These are phyloP conservation scores for Aptenodytes patagonicus DNA, from an alignment of 2,113 vertebrate genomes.

Conservation along the genomic window DNA sequence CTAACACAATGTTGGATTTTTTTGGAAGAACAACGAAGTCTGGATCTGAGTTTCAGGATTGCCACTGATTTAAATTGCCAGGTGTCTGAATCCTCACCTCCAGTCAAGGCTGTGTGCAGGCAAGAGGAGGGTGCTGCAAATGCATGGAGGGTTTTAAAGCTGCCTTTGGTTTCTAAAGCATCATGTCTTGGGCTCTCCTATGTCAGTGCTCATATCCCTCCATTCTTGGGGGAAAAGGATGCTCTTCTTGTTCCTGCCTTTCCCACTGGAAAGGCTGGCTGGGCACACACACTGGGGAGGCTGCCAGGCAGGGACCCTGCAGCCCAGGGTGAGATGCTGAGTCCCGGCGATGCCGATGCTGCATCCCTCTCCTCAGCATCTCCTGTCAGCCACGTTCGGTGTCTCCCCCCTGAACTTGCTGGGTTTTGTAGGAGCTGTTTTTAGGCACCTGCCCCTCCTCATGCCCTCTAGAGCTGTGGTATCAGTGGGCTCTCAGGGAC, in stretches of 20 bases:
- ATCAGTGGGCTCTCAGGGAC: not conserved
- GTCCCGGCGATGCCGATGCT: accelerated
- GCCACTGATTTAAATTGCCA: not conserved
- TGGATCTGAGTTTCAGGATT: not conserved
- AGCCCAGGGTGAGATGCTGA: not conserved
- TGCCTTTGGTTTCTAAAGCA: not conserved
- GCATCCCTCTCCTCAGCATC: not conserved
- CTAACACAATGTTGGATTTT: not conserved
- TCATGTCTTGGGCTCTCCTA: not conserved
- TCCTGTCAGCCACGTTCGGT: not conserved
- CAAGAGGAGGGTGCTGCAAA: not conserved
- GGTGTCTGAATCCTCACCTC: not conserved
- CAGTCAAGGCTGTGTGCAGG: not conserved
- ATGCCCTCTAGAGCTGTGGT: not conserved
- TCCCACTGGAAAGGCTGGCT: not conserved
- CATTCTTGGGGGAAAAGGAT: not conserved
- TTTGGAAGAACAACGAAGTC: not conserved
- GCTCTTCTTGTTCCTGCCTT: not conserved
- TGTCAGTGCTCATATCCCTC: not conserved
- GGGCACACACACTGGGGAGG: accelerated
- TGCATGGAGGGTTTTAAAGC: not conserved
- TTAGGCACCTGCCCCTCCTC: not conserved
- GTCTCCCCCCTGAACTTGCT: not conserved
- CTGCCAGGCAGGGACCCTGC: not conserved
- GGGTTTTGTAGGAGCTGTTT: not conserved